Evolutionary conservation across 1,140 invertebrate genomes (phyloP).

Genomic region (Nomia melanderi): DNA sequence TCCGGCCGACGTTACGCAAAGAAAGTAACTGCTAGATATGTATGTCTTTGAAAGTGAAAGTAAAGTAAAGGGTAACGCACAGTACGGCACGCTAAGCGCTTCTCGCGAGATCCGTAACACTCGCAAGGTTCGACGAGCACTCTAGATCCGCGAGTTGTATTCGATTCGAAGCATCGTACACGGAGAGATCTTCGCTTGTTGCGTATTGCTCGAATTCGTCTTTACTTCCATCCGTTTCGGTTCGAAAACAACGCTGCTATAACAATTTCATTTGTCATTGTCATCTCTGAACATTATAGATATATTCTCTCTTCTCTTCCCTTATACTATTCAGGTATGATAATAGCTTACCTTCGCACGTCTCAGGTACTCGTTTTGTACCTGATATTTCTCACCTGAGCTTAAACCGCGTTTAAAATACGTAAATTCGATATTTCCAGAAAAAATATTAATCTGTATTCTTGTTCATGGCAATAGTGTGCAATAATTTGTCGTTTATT

Average conservation of each 20-base stretch:
- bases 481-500: conserved; percentile 32
- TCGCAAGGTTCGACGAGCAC: conserved; percentile 1
- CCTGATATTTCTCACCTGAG: conserved; percentile 61
- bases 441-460: conserved; percentile 38
- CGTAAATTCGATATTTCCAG: conserved; percentile 16
- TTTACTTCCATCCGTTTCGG: no score
- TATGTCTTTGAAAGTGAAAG: not conserved
- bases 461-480: conserved; percentile 25
- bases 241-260: no score
- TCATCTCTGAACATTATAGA: conserved; percentile 16
- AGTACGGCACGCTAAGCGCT: conserved; percentile 15
- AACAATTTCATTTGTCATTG: conserved; percentile 41
- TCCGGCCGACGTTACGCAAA: not conserved
- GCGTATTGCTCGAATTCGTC: no score
- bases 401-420: conserved; percentile 48
- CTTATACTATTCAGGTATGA: conserved; percentile 30
- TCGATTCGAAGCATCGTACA: conserved; percentile 35
- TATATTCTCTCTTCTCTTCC: conserved; percentile 9
- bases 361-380: conserved; percentile 64
- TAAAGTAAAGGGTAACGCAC: no score
- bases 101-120: no score
- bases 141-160: conserved; percentile 29
- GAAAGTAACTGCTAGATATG: not conserved
- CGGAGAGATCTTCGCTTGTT: conserved; percentile 24
- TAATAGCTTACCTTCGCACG: conserved; percentile 29